These are phyloP conservation scores for Allophyes oxyacanthae DNA, from an alignment of 2,888 invertebrate species.

Conservation along the genomic window DNA sequence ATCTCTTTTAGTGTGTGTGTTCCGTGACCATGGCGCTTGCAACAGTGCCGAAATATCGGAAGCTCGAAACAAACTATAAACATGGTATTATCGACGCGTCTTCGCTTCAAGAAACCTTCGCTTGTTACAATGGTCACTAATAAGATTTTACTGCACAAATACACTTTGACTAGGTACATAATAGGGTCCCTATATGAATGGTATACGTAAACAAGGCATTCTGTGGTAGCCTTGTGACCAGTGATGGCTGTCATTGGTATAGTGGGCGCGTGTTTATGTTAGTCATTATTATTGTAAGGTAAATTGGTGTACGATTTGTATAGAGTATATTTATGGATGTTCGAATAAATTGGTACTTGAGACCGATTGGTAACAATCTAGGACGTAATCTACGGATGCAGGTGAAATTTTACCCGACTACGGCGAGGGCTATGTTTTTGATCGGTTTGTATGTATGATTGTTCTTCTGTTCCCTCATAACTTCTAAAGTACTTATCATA, in stretches of 20 bases:
- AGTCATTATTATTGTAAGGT: conserved; percentile 4
- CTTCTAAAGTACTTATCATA: too few relatives aligned
- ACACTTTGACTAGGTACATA: neutral
- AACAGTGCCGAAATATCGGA: too few relatives aligned
- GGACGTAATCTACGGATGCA: too few relatives aligned
- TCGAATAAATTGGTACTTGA: neutral
- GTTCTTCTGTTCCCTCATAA: too few relatives aligned
- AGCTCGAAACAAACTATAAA: too few relatives aligned
- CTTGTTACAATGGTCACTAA: neutral
- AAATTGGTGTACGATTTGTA: conserved; percentile 1
- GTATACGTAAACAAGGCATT: conserved; percentile 19
- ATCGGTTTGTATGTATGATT: too few relatives aligned
- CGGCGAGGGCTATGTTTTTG: too few relatives aligned
- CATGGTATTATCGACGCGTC: neutral
- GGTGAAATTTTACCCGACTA: too few relatives aligned
- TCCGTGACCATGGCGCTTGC: too few relatives aligned
- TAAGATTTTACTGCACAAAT: neutral
- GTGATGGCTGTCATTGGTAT: conserved; percentile 16
- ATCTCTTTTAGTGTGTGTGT: too few relatives aligned
- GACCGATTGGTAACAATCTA: too few relatives aligned
- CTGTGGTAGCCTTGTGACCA: conserved; percentile 30
- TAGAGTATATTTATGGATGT: conserved; percentile 2
- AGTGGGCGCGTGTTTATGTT: conserved; percentile 14
- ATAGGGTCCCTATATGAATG: conserved; percentile 6
- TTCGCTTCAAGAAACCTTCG: neutral